A percentile compares a stretch with the other conserved stretches of the same genome.
phyloP scores from a whole-genome alignment of 2,113 vertebrate species.

The Indri indri region DNA sequence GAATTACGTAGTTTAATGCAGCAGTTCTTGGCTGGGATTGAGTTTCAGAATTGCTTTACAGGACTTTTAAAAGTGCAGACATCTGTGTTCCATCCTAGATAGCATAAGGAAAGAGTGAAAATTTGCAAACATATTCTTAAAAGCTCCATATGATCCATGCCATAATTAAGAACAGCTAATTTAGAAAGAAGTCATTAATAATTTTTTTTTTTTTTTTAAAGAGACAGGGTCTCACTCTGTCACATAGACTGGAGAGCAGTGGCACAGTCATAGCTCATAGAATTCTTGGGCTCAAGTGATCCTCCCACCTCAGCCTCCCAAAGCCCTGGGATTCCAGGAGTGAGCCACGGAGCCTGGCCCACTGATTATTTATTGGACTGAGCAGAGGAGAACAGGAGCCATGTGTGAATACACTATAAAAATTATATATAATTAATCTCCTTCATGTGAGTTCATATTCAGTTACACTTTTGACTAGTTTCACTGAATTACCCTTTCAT shows the following conservation, averaged over 20 bases:
- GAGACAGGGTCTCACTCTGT: background rate
- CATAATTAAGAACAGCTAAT: background rate
- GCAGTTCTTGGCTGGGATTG: background rate
- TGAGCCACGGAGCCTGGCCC: background rate
- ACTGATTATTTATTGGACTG: background rate
- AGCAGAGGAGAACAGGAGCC: no score
- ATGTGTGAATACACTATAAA: no score
- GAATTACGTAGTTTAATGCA: background rate
- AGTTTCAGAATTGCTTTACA: background rate
- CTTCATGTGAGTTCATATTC: background rate
- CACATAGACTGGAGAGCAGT: background rate
- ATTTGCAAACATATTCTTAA: background rate
- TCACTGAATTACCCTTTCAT: slow-evolving; percentile 22
- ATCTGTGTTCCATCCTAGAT: background rate
- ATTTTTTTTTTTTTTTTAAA: background rate
- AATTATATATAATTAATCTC: background rate
- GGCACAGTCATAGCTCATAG: background rate
- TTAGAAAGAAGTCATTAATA: background rate
- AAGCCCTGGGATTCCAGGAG: background rate
- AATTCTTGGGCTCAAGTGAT: background rate
- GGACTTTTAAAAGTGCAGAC: background rate
- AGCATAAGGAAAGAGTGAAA: background rate
- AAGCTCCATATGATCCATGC: background rate
- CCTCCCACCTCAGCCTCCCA: background rate
- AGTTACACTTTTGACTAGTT: background rate